phyloP scores from a whole-genome alignment of 2,797 vertebrate genomes.

The Megalops cyprinoides region DNA sequence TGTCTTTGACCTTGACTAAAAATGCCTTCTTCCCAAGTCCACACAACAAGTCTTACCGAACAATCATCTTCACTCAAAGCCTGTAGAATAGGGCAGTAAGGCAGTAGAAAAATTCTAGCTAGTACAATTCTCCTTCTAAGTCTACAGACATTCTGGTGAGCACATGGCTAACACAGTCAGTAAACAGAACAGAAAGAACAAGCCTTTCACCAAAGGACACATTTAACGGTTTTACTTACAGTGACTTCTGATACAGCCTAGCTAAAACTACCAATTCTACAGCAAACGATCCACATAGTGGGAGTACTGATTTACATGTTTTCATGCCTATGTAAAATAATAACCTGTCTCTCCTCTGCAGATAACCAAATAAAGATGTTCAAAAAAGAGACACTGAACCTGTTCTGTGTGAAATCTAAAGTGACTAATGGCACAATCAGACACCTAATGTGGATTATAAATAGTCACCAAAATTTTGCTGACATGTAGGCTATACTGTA shows the following conservation, averaged over 20 bases:
- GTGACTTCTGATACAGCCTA: too few species aligned
- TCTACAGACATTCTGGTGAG: neutral
- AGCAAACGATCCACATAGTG: neutral
- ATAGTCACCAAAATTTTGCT: neutral
- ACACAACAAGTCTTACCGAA: neutral
- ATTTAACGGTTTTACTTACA: neutral
- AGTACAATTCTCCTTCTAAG: neutral
- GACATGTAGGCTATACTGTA: neutral
- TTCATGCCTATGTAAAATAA: neutral
- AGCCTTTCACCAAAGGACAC: neutral
- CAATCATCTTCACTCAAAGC: neutral
- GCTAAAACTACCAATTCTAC: neutral
- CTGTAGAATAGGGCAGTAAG: neutral
- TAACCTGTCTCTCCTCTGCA: neutral
- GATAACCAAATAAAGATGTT: neutral
- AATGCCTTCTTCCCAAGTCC: neutral
- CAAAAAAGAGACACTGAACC: neutral
- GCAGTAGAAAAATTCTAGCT: too few species aligned
- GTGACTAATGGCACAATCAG: neutral
- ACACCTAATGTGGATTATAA: neutral
- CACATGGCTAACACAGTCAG: too few species aligned
- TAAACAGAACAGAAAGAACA: neutral
- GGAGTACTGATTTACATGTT: neutral
- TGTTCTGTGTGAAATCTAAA: neutral
- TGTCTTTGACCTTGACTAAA: neutral